Evolutionary conservation across 2,113 vertebrate species (phyloP), one percentile per base, ranked within the genome.

Genomic region (Etia nguti): DNA sequence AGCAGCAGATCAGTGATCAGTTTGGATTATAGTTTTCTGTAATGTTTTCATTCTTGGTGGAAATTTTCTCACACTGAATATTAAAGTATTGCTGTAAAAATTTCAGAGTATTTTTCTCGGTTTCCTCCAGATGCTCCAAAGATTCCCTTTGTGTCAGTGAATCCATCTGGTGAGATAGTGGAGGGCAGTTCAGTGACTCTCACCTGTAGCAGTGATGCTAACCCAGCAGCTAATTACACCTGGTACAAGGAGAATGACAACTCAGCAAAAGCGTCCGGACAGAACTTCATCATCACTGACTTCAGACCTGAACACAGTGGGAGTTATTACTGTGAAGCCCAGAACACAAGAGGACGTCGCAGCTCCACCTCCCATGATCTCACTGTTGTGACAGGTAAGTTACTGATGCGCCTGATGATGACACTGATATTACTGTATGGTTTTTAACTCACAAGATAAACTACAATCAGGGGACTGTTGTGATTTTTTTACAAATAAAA

Each of bases 41-140:
- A 0, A 52, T 20, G 18, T 52, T 56, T 56, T 56, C 0, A 24
- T 6, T 56, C 10, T 6, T 55, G 5, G 1, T 24, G 10, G n/a
- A 56, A 1, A 1, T 0, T 24, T 56, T 56, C 12, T 56, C 11
- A 56, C 55, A 56, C 2, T 11, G 11, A 26, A 56, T 24, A 46
- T 6, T 46, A 5, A 12, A 46, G 12, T 48, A 13, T 48, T 38
- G 36, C 36, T 38, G 1, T 50, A 2, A 50, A 52, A 10, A 9
- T 8, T 6, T 34, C 34, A 34, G 34, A 34, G 34, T 36, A 36
- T 20, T 20, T 54, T 54, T 54, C 50, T n/a, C 0, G 9, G 20
- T 54, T 54, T 54, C 20, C 20, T 52, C 18, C 50, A 52, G 50
- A 52, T 52, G 50, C 50, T 52, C 50, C 50, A 52, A 52, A n/a